These are phyloP conservation scores for Anoplophora glabripennis DNA, from an alignment of 1,140 invertebrate genomes.

Conservation along the genomic window DNA sequence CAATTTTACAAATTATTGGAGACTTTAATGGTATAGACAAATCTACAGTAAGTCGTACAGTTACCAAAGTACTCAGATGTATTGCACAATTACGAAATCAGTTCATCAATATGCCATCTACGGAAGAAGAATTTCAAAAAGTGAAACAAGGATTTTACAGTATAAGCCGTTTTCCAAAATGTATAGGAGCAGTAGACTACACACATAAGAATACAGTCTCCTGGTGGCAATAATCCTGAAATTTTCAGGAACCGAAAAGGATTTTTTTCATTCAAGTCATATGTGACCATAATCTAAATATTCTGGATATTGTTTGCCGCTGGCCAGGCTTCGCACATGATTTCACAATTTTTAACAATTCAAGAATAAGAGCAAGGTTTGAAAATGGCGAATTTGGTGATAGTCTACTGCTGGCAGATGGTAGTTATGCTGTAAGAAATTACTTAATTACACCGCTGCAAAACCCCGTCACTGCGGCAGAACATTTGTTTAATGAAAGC, in stretches of 20 bases:
- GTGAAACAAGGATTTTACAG: neutral
- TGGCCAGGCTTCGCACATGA: constrained; percentile 45
- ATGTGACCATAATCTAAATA: constrained; percentile 29
- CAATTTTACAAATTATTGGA: neutral
- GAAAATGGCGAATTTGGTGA: neutral
- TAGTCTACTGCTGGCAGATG: neutral
- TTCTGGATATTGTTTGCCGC: constrained; percentile 41
- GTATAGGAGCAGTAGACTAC: constrained; percentile 15
- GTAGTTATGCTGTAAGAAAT: neutral
- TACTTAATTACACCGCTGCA: neutral
- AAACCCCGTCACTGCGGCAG: neutral
- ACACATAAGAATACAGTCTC: no score
- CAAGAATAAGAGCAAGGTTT: constrained; percentile 10
- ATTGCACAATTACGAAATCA: neutral
- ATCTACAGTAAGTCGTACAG: neutral
- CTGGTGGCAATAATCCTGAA: constrained; percentile 28
- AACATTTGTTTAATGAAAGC: no score
- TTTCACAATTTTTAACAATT: constrained; percentile 36
- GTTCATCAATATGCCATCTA: neutral
- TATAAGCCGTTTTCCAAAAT: neutral
- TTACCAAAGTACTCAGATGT: neutral
- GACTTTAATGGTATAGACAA: neutral
- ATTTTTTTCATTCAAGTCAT: constrained; percentile 43
- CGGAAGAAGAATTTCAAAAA: neutral
- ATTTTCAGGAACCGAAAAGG: constrained; percentile 41